A percentile compares a stretch with the other conserved stretches of the same genome.
Conservation (phyloP, 2,797 vertebrate genomes). For the Chanos chanos region DNA sequence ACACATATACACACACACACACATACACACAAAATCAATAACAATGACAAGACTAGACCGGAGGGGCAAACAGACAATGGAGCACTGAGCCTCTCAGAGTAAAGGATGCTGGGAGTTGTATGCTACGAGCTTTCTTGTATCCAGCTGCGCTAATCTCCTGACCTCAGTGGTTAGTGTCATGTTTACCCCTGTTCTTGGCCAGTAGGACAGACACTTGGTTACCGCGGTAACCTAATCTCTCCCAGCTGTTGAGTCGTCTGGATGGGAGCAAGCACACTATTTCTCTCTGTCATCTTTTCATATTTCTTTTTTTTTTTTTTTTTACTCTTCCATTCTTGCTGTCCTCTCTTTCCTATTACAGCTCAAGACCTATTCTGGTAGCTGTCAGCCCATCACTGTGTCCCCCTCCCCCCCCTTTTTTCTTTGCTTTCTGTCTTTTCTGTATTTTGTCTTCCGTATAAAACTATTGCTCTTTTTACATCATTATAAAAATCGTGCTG, state of each 20-base stretch:
- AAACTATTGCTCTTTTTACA: too few relatives aligned
- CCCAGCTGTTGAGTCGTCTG: slow-evolving; percentile 16
- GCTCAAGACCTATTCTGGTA: neutral
- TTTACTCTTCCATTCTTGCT: neutral
- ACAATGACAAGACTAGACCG: too few relatives aligned
- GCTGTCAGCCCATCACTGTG: too few relatives aligned
- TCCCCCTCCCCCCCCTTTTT: too few relatives aligned
- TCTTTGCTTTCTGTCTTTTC: too few relatives aligned
- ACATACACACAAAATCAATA: neutral
- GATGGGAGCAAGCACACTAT: neutral
- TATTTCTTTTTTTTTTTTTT: slow-evolving; percentile 8
- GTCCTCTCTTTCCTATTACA: neutral
- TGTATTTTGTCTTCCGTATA: too few relatives aligned
- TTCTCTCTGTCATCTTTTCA: neutral
- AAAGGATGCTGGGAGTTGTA: slow-evolving; percentile 5
- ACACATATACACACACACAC: neutral
- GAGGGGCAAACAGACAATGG: neutral
- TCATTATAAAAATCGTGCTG: too few relatives aligned
- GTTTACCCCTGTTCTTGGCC: neutral
- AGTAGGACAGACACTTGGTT: slow-evolving; percentile 1
- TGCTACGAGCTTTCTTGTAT: neutral
- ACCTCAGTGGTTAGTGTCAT: slow-evolving; percentile 14
- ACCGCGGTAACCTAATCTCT: slow-evolving; percentile 26
- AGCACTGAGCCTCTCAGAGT: neutral
- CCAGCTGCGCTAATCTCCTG: neutral